Percentiles rank a stretch among this genome's conserved stretches.
These are phyloP conservation scores for Andrena haemorrhoa DNA, from an alignment of 2,888 invertebrate species.

Conservation along the genomic window DNA sequence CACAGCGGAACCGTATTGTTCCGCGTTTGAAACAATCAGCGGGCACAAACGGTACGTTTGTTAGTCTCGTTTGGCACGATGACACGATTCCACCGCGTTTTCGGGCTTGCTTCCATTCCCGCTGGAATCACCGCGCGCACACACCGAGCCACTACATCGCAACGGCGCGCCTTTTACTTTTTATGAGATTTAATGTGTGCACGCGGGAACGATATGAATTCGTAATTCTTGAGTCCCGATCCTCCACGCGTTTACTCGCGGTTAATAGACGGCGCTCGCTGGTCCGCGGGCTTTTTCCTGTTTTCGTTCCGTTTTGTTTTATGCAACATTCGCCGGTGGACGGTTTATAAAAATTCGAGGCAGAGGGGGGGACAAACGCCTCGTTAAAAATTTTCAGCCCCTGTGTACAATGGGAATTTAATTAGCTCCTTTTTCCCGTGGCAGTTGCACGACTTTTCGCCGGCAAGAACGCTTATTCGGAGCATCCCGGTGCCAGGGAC, in stretches of 20 bases:
- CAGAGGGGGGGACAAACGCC: not conserved
- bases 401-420: slow-evolving; percentile 6
- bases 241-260: not conserved
- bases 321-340: not conserved
- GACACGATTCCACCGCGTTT: slow-evolving; percentile 14
- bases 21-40: slow-evolving; percentile 44
- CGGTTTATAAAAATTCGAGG: not conserved
- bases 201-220: slow-evolving; percentile 10
- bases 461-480: slow-evolving; percentile 7
- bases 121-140: not conserved
- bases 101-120: slow-evolving; percentile 20
- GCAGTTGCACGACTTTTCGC: slow-evolving; percentile 12
- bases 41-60: slow-evolving; percentile 30
- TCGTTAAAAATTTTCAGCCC: slow-evolving; percentile 7
- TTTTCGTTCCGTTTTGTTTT: not conserved
- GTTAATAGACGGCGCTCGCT: not conserved
- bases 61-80: slow-evolving; percentile 34
- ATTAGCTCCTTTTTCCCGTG: not conserved
- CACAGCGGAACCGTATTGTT: not conserved
- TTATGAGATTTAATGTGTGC: slow-evolving; percentile 5
- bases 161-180: slow-evolving; percentile 5
- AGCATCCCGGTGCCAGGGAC: slow-evolving; percentile 16
- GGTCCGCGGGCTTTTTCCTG: not conserved
- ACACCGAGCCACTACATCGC: not conserved
- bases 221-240: not conserved